Percentiles rank a stretch among this genome's conserved stretches.
phyloP scores from a whole-genome alignment of 2,888 invertebrate species.

The Drosophila kuntzei region DNA sequence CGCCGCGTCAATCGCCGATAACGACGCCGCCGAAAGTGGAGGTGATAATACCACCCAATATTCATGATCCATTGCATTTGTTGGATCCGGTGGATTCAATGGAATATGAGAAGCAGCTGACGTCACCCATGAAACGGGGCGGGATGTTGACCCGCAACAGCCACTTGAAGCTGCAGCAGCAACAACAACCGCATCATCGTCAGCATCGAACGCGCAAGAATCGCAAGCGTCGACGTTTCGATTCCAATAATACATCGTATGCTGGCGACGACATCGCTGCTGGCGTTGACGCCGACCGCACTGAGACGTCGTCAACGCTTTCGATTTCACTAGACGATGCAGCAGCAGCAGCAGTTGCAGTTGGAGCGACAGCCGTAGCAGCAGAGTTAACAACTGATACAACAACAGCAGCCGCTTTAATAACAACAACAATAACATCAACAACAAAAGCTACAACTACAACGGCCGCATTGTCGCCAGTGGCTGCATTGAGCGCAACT shows the following conservation, averaged over 20 bases:
- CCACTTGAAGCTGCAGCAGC: constrained; percentile 56
- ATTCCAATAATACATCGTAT: constrained; percentile 78
- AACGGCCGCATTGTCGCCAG: constrained; percentile 57
- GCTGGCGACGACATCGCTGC: constrained; percentile 57
- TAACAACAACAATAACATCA: constrained; percentile 9
- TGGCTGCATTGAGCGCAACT: constrained; percentile 58
- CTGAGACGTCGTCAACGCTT: constrained; percentile 48
- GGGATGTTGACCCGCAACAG: constrained; percentile 70
- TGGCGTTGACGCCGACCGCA: constrained; percentile 22
- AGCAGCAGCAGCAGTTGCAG: not conserved
- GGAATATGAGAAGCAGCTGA: constrained; percentile 92
- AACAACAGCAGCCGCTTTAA: constrained; percentile 6
- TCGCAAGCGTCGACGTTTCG: constrained; percentile 85
- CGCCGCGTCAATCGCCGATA: constrained; percentile 90
- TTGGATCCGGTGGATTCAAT: constrained; percentile 92
- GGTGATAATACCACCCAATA: constrained; percentile 96
- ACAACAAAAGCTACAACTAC: constrained; percentile 18
- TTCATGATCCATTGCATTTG: constrained; percentile 95
- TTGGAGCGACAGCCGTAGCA: not conserved
- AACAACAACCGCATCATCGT: constrained; percentile 58
- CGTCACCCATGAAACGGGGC: constrained; percentile 88
- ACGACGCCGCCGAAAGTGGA: constrained; percentile 90
- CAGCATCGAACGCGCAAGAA: constrained; percentile 87
- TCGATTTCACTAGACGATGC: constrained; percentile 62
- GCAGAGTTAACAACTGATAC: not conserved